Evolutionary conservation across 2,797 vertebrate genomes (phyloP).

Genomic region (Crocidura indochinensis): DNA sequence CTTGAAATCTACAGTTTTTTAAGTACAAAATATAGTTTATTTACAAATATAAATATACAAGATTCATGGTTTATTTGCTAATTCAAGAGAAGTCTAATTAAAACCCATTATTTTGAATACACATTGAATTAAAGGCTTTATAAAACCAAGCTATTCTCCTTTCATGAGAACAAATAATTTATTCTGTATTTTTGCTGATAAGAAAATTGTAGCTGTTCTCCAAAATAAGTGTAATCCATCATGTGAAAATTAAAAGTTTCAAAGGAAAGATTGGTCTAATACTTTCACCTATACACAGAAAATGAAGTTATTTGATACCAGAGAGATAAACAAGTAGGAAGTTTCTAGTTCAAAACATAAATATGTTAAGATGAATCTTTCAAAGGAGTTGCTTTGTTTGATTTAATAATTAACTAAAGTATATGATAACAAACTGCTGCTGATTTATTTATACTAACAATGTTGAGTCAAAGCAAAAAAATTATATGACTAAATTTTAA

Average conservation of each 20-base stretch:
- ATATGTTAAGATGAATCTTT: background rate
- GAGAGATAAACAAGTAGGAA: slow-evolving; percentile 14
- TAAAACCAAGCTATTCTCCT: background rate
- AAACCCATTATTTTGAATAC: background rate
- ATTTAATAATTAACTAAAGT: slow-evolving; percentile 42
- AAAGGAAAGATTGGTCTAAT: background rate
- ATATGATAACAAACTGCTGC: slow-evolving; percentile 14
- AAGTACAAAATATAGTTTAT: background rate
- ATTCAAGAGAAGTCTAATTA: background rate
- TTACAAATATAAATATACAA: background rate
- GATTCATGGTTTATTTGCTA: background rate
- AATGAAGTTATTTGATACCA: background rate
- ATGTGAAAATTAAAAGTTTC: slow-evolving; percentile 20
- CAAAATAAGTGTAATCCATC: slow-evolving; percentile 57
- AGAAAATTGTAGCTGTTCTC: slow-evolving; percentile 55
- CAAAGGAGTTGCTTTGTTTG: background rate
- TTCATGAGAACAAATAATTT: slow-evolving; percentile 40
- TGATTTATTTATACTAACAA: slow-evolving; percentile 15
- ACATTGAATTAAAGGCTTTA: slow-evolving; percentile 23
- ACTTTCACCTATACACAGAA: slow-evolving; percentile 13
- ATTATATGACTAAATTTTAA: background rate
- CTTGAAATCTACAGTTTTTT: background rate
- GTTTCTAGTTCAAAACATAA: slow-evolving; percentile 41
- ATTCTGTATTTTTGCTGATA: slow-evolving; percentile 48
- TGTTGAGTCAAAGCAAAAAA: background rate